Evolutionary conservation across 2,888 invertebrate species (phyloP).

Genomic region (Apamea sordens): DNA sequence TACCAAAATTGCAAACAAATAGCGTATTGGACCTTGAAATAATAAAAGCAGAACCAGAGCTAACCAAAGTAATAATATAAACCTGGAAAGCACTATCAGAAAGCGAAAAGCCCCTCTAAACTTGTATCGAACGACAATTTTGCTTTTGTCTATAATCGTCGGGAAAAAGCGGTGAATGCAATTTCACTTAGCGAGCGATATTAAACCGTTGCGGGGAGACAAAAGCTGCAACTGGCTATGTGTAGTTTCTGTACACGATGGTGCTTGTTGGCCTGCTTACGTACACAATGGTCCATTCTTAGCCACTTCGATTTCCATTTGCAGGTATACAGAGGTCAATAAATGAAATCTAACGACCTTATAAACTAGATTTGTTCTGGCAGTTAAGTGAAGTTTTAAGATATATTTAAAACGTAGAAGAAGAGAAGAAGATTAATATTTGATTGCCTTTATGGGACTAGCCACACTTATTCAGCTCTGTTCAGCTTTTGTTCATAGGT

Average conservation of each 20-base stretch:
- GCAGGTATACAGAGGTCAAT: too few species aligned
- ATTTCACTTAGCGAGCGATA: slow-evolving; percentile 56
- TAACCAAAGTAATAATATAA: not conserved
- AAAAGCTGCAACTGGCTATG: slow-evolving; percentile 23
- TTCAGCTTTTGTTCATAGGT: too few species aligned
- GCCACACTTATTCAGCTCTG: too few species aligned
- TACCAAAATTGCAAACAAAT: not conserved
- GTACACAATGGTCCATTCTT: slow-evolving; percentile 16
- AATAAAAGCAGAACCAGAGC: not conserved
- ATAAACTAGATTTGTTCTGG: not conserved
- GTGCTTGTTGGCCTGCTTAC: slow-evolving; percentile 28
- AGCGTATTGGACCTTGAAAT: not conserved
- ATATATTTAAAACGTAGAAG: not conserved
- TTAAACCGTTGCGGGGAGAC: slow-evolving; percentile 46
- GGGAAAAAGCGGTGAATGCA: slow-evolving; percentile 52
- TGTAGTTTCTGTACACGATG: slow-evolving; percentile 9
- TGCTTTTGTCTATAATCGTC: slow-evolving; percentile 45
- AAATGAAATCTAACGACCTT: not conserved
- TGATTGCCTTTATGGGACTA: not conserved
- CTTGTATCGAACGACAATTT: slow-evolving; percentile 37
- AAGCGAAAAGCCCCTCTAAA: slow-evolving; percentile 41
- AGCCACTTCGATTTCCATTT: slow-evolving; percentile 3
- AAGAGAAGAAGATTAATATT: not conserved
- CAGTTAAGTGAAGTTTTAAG: too few species aligned
- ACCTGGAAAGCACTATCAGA: slow-evolving; percentile 7